A percentile compares a stretch with the other conserved stretches of the same genome.
Evolutionary conservation across 1,140 invertebrate species (phyloP).

Genomic region (Agrilus planipennis): DNA sequence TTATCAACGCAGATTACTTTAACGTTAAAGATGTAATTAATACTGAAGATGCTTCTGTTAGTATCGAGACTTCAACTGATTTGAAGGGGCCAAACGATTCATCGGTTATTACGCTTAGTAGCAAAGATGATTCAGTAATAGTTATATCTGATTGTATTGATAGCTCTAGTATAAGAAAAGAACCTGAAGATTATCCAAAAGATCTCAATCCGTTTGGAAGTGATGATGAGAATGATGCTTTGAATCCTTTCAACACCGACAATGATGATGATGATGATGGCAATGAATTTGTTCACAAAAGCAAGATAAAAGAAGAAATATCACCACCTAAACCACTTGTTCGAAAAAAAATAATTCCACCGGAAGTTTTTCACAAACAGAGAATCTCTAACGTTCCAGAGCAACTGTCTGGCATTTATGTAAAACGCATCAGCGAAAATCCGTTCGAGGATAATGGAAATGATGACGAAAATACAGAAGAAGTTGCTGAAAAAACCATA

Average conservation of each 20-base stretch:
- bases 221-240: conserved; percentile 31
- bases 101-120: not conserved
- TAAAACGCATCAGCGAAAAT: conserved; percentile 40
- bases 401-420: not conserved
- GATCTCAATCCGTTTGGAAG: conserved; percentile 71
- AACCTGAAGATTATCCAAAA: conserved; percentile 51
- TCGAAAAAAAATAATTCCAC: conserved; percentile 9
- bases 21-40: no score
- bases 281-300: no score
- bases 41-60: no score
- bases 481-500: conserved; percentile 10
- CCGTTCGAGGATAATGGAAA: conserved; percentile 59
- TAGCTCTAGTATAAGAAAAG: no score
- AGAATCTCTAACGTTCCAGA: not conserved
- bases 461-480: conserved; percentile 17
- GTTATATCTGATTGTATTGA: conserved; percentile 1
- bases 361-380: not conserved
- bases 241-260: conserved; percentile 52
- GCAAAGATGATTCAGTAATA: conserved; percentile 3
- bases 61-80: no score
- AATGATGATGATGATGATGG: conserved; percentile 44
- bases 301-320: not conserved
- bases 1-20: no score
- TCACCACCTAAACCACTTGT: conserved; percentile 5
- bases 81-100: no score